Evolutionary conservation across 2,888 invertebrate species (phyloP), one percentile per base, ranked within the genome.

Genomic region (Teleiodes luculella): DNA sequence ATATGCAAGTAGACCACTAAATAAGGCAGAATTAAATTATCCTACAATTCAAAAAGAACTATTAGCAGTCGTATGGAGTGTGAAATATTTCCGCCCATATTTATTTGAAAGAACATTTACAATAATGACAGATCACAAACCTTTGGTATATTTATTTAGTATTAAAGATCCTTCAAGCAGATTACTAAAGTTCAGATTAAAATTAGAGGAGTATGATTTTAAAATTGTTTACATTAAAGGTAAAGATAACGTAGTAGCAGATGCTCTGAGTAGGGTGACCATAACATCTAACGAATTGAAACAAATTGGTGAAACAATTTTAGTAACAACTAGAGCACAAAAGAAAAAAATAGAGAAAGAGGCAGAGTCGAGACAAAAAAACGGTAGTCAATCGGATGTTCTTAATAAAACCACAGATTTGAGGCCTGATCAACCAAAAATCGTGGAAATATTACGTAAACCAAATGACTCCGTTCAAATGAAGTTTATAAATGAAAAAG

Each of bases 71-170:
- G 55, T 58, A 4, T 61, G 61, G 59, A 35, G 47, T 13, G 53
- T 56, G 3, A 57, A 63, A 56, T 58, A 57, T 39, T 60, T 58
- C 28, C 46, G 57, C 36, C 55, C 58, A 11, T 60, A 62, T 52
- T 20, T 62, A 14, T 60, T 47, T 43, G 59, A 58, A 0, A 49
- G 43, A 45, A 52, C 52, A 18, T 62, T 64, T 20, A 57, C 18
- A 0, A 57, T 58, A 6, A 48, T 55, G 24, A 62, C 59, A 7
- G 62, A 62, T 31, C 62, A 64, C n/a, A 41, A 59, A 14, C 54
- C 58, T 13, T 33, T 57, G 28, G 11, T 59, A 13, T 57, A 54
- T 54, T 47, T 50, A 50, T 56, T 62, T 50, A 37, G 20, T 18
- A 56, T 57, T 48, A 39, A 46, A 31, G 47, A 54, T 49, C 58